phyloP scores from a whole-genome alignment of 2,888 invertebrate genomes.

The Metacarcinus magister region DNA sequence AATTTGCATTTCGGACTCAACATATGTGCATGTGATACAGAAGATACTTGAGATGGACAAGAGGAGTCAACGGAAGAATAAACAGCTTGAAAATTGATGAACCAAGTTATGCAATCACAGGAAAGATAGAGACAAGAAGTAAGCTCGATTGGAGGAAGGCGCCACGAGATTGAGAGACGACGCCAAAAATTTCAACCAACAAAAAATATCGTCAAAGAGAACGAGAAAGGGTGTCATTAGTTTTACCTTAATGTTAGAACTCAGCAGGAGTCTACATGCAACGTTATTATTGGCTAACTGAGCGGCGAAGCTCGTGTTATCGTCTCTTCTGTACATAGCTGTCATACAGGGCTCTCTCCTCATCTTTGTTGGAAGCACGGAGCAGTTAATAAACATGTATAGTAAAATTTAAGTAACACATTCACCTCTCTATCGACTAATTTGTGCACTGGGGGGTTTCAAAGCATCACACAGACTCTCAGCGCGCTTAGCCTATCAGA shows the following conservation, averaged over 20 bases:
- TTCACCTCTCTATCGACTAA: slow-evolving; percentile 73
- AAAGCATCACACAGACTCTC: slow-evolving; percentile 68
- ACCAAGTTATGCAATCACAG: background rate
- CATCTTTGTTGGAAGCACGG: slow-evolving; percentile 80
- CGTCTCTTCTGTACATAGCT: slow-evolving; percentile 79
- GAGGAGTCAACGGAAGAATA: background rate
- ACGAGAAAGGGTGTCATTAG: slow-evolving; percentile 32
- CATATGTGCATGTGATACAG: background rate
- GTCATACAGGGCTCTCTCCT: slow-evolving; percentile 79
- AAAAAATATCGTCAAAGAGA: slow-evolving; percentile 38
- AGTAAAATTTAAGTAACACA: slow-evolving; percentile 68
- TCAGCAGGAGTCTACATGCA: slow-evolving; percentile 71
- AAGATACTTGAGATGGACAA: background rate
- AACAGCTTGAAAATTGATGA: background rate
- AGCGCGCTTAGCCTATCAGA: slow-evolving; percentile 46
- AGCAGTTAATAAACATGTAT: slow-evolving; percentile 73
- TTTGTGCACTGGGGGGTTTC: slow-evolving; percentile 78
- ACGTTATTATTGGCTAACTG: slow-evolving; percentile 71
- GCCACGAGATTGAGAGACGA: background rate
- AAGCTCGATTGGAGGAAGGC: background rate
- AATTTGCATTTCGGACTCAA: slow-evolving; percentile 32
- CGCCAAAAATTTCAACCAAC: background rate
- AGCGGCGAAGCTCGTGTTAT: slow-evolving; percentile 68
- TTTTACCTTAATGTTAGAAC: slow-evolving; percentile 69
- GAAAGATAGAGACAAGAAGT: background rate